These are phyloP conservation scores for Agonum fuliginosum DNA, from an alignment of 2,888 invertebrate genomes.

Conservation along the genomic window DNA sequence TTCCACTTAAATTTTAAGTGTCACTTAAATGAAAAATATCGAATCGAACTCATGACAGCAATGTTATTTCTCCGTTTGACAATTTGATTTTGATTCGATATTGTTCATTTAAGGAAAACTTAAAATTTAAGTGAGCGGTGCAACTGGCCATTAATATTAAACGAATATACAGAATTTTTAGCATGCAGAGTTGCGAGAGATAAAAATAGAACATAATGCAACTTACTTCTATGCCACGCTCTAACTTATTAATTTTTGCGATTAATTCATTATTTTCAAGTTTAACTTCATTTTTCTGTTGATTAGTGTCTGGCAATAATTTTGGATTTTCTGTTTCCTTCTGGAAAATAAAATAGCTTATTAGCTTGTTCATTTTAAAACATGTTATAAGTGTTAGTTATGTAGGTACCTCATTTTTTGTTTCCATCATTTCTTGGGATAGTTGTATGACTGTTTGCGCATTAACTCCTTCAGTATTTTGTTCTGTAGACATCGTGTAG, in stretches of 20 bases:
- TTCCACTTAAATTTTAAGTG: too few species aligned
- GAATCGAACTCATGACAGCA: too few species aligned
- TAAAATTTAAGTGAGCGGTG: too few species aligned
- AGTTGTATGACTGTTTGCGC: background rate
- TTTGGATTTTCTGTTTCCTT: slow-evolving; percentile 12
- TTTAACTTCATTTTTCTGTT: slow-evolving; percentile 3
- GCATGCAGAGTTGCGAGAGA: too few species aligned
- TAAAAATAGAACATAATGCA: background rate
- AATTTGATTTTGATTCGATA: too few species aligned
- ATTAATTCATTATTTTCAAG: slow-evolving; percentile 21
- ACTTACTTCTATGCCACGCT: slow-evolving; percentile 48
- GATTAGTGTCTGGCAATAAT: background rate
- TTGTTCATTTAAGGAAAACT: too few species aligned
- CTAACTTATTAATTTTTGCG: slow-evolving; percentile 32
- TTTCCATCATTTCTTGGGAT: slow-evolving; percentile 20
- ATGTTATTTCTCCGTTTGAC: too few species aligned
- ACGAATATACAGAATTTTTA: too few species aligned
- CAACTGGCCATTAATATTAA: too few species aligned
- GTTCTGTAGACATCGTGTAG: slow-evolving; percentile 1
- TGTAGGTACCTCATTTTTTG: background rate
- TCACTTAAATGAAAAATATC: too few species aligned
- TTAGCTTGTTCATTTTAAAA: background rate
- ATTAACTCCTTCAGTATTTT: slow-evolving; percentile 33
- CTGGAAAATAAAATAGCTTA: slow-evolving; percentile 2
- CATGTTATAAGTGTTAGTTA: background rate